Evolutionary conservation across 2,113 vertebrate genomes (phyloP).

Genomic region (Leptocoma aspasia): DNA sequence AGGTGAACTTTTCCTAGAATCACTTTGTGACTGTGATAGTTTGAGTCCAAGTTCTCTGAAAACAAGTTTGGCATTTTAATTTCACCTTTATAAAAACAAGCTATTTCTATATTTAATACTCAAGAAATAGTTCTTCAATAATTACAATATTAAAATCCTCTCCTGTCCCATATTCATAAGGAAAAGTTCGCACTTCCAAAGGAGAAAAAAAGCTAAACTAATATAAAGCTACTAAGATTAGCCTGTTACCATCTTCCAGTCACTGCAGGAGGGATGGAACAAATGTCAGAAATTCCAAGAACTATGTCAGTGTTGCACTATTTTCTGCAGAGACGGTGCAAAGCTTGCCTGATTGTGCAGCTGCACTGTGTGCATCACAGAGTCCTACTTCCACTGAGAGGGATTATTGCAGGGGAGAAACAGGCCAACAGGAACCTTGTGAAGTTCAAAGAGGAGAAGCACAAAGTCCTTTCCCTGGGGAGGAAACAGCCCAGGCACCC

Average conservation of each 20-base stretch:
- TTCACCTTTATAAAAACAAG: background rate
- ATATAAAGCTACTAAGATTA: background rate
- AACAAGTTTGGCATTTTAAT: background rate
- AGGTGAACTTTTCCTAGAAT: background rate
- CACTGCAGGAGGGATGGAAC: background rate
- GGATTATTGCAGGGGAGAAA: background rate
- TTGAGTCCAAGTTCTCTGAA: background rate
- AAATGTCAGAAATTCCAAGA: background rate
- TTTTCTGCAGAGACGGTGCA: background rate
- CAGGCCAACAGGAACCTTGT: background rate
- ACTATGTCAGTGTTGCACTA: background rate
- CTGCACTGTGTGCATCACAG: background rate
- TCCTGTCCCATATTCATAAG: background rate
- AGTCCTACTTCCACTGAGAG: background rate
- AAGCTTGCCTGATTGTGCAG: background rate
- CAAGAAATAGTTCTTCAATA: background rate
- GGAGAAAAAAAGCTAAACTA: background rate
- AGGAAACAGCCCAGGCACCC: background rate
- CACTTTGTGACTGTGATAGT: background rate
- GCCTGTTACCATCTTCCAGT: background rate
- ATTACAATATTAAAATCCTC: background rate
- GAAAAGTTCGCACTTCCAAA: background rate
- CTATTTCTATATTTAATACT: background rate
- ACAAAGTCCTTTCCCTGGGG: background rate
- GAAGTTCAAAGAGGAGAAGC: background rate